Evolutionary conservation across 2,797 vertebrate species (phyloP).

Genomic region (Sphenopsis melanotis): DNA sequence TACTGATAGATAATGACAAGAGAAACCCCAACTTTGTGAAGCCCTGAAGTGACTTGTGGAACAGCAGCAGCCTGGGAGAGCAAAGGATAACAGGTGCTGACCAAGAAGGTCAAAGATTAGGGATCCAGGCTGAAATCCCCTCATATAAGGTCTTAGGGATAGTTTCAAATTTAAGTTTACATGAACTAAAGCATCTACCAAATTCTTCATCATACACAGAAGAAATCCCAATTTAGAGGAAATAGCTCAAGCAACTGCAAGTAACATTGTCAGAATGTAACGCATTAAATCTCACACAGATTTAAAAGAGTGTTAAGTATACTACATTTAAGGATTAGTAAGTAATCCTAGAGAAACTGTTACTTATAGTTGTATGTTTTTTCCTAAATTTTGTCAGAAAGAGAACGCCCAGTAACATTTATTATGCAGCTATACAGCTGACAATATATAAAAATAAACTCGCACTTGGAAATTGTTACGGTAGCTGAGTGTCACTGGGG

Average conservation of each 20-base stretch:
- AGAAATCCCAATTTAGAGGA: not conserved
- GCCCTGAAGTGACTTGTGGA: not conserved
- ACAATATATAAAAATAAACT: not conserved
- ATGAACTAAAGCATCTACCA: not conserved
- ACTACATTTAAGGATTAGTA: not conserved
- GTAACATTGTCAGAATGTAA: not conserved
- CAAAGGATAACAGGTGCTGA: not conserved
- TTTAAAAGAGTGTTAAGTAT: not conserved
- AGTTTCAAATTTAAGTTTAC: not conserved
- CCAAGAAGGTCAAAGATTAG: not conserved
- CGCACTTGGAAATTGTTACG: not conserved
- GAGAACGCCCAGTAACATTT: not conserved
- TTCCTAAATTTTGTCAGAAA: not conserved
- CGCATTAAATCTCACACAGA: not conserved
- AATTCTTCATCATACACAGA: not conserved
- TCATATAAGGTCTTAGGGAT: not conserved
- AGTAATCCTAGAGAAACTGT: not conserved
- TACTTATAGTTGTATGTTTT: not conserved
- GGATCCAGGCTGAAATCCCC: not conserved
- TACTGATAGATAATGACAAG: not conserved
- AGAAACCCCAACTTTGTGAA: not conserved
- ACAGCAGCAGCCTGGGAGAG: not conserved
- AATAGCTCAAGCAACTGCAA: not conserved
- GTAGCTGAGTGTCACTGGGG: not conserved
- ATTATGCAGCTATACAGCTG: not conserved